Evolutionary conservation across 92 coral and sea anemone genomes (phyloP).

Genomic region (Scolanthus callimorphus): DNA sequence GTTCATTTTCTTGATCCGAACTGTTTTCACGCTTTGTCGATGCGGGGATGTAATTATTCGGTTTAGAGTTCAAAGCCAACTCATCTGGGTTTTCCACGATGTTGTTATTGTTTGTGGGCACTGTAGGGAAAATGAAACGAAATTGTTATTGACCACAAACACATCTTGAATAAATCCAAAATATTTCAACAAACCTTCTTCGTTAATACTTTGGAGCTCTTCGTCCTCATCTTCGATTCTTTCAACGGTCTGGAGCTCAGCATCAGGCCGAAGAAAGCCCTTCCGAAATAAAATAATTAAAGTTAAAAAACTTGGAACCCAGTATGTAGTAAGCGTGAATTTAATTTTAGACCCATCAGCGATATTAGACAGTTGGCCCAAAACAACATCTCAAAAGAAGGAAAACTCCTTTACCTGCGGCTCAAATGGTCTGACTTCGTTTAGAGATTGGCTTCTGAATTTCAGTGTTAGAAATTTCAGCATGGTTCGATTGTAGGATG

Average conservation of each 20-base stretch:
- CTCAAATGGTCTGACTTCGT: constrained; percentile 98
- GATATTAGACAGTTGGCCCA: constrained; percentile 6
- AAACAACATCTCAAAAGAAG: background rate
- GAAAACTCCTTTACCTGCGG: constrained; percentile 57
- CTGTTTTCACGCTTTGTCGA: constrained; percentile 4
- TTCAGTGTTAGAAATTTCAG: constrained; percentile 89
- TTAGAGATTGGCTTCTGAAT: constrained; percentile 95
- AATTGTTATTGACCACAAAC: constrained; percentile 9
- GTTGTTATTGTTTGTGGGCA: constrained; percentile 14
- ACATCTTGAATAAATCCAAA: background rate
- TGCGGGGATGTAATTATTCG: background rate
- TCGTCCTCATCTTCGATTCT: constrained; percentile 70
- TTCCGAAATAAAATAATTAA: constrained; percentile 9
- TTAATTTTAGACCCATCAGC: background rate
- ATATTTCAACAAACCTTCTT: constrained; percentile 20
- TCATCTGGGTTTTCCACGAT: constrained; percentile 12
- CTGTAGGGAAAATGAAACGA: constrained; percentile 36
- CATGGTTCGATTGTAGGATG: too few species aligned
- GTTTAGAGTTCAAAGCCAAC: background rate
- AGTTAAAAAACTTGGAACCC: constrained; percentile 5
- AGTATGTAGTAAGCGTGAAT: background rate
- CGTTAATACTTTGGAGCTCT: constrained; percentile 63
- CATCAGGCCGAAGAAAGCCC: constrained; percentile 57
- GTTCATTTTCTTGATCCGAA: constrained; percentile 41
- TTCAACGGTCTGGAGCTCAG: constrained; percentile 46